Evolutionary conservation across 2,113 vertebrate genomes (phyloP).

Genomic region (Gorilla gorilla): DNA sequence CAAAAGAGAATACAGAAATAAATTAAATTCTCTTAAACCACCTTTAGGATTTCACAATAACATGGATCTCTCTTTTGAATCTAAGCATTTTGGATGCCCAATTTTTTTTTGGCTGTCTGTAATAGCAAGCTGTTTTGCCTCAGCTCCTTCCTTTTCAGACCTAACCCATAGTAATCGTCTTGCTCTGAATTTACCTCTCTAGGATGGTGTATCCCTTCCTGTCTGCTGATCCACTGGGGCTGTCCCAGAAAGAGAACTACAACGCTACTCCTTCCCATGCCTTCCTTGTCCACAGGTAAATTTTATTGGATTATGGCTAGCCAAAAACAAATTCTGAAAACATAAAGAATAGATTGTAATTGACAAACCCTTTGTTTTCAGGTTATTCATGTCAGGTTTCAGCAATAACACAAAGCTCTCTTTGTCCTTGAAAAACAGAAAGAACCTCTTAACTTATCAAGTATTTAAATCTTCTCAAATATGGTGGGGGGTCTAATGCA

Average conservation of each 20-base stretch:
- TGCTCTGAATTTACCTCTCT: not conserved
- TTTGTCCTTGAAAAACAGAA: constrained; percentile 65
- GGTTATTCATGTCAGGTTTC: constrained; percentile 61
- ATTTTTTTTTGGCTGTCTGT: not conserved
- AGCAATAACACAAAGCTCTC: constrained; percentile 60
- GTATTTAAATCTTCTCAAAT: constrained; percentile 61
- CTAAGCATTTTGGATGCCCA: not conserved
- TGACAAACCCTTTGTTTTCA: constrained; percentile 67
- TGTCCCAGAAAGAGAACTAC: not conserved
- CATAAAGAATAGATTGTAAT: constrained; percentile 72
- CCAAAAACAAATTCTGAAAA: constrained; percentile 59
- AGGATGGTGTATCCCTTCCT: no score
- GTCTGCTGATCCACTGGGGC: not conserved
- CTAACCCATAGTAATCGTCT: not conserved
- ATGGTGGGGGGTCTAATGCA: not conserved
- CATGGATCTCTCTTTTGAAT: not conserved
- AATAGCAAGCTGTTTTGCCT: not conserved
- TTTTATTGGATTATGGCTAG: constrained; percentile 46
- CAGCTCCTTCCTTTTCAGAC: not conserved
- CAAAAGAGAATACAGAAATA: not conserved
- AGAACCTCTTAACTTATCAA: constrained; percentile 61
- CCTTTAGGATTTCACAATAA: not conserved
- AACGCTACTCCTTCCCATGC: constrained; percentile 18
- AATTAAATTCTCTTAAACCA: not conserved
- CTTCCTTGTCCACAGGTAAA: not conserved